Evolutionary conservation across 2,797 vertebrate species (phyloP).

Genomic region (Falco rusticolus): DNA sequence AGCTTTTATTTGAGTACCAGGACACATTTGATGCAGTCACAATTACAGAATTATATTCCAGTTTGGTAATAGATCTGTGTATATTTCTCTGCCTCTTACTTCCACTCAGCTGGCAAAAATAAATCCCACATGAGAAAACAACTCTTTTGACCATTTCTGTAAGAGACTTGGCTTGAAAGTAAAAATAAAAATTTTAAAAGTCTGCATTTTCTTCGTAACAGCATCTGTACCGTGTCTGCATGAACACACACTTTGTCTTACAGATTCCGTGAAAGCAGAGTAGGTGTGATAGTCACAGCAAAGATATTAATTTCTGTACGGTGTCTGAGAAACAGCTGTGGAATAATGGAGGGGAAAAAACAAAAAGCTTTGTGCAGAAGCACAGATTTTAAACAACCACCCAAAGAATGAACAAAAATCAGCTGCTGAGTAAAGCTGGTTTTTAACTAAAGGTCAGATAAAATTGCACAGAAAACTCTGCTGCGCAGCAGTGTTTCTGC

Average conservation of each 20-base stretch:
- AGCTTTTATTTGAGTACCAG: not conserved
- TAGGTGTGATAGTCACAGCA: not conserved
- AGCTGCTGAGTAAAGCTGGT: not conserved
- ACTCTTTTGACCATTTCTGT: not conserved
- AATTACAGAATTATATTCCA: not conserved
- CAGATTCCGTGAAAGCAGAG: not conserved
- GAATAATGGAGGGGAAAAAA: not conserved
- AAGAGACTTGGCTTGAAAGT: not conserved
- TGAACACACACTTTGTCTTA: not conserved
- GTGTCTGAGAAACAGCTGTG: not conserved
- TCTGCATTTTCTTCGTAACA: not conserved
- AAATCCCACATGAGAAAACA: not conserved
- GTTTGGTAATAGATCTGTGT: not conserved
- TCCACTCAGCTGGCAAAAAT: not conserved
- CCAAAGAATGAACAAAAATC: conserved; percentile 22
- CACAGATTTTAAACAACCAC: conserved; percentile 16
- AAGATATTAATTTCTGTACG: not conserved
- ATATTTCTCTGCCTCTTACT: not conserved
- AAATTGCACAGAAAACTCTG: not conserved
- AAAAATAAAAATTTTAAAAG: not conserved
- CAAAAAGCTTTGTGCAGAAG: conserved; percentile 12
- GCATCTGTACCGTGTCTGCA: not conserved
- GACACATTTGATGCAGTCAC: not conserved
- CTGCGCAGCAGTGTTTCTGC: not conserved
- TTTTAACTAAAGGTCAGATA: conserved; percentile 58